Evolutionary conservation across 2,888 invertebrate genomes (phyloP).

Genomic region (Alcis repandata): DNA sequence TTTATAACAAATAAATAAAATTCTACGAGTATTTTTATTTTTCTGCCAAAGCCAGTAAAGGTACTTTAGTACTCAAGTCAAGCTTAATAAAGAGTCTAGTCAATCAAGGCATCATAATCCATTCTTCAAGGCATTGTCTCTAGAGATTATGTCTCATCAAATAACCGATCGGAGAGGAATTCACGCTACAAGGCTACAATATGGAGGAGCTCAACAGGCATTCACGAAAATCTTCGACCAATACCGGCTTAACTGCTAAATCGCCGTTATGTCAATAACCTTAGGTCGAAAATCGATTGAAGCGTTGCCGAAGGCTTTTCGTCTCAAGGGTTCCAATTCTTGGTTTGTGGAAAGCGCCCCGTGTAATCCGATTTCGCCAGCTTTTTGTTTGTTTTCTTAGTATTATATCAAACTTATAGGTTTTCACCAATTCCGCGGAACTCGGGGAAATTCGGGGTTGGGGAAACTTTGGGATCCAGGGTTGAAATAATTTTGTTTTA

Average conservation of each 20-base stretch:
- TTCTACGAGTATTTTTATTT: neutral
- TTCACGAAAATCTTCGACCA: constrained; percentile 7
- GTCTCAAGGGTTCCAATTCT: constrained; percentile 15
- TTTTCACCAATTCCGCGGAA: constrained; percentile 50
- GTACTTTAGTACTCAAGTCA: neutral
- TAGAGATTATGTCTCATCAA: constrained; percentile 5
- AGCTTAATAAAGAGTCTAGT: neutral
- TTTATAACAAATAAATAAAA: no score
- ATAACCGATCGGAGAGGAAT: constrained; percentile 6
- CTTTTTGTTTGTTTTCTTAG: constrained; percentile 60
- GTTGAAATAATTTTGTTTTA: constrained; percentile 1
- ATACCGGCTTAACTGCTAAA: constrained; percentile 9
- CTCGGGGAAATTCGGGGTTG: neutral
- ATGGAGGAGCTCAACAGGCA: constrained; percentile 21
- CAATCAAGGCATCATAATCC: neutral
- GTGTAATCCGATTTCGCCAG: constrained; percentile 63
- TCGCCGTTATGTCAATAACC: constrained; percentile 1
- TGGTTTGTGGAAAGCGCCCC: constrained; percentile 51
- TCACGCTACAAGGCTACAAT: constrained; percentile 2
- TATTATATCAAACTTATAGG: constrained; percentile 56
- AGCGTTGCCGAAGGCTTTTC: neutral
- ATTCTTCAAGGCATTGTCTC: constrained; percentile 1
- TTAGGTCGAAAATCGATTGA: constrained; percentile 13
- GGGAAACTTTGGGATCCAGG: neutral
- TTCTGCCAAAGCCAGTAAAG: neutral